A percentile compares a stretch with the other conserved stretches of the same genome.
Evolutionary conservation across 35 echinoderm and acorn worm species (phyloP).

Genomic region (Amphiura filiformis): DNA sequence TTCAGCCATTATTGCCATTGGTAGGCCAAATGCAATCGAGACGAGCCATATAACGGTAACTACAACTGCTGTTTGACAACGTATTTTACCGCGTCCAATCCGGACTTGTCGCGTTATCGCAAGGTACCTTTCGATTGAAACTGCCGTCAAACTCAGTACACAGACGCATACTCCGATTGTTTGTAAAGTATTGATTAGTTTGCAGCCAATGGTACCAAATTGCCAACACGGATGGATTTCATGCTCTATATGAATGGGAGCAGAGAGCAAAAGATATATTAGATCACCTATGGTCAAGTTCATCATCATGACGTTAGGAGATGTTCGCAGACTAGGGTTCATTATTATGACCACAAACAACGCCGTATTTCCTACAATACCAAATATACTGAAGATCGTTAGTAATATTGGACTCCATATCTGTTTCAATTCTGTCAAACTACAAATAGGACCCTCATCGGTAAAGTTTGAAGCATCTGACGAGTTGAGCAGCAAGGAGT

Average conservation of each 20-base stretch:
- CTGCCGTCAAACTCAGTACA: neutral
- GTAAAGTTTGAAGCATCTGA: no score
- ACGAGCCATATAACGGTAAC: neutral
- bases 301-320: neutral
- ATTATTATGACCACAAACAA: neutral
- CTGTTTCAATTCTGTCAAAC: neutral
- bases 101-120: neutral
- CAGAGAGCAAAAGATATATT: neutral
- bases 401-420: neutral
- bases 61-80: neutral
- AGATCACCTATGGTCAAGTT: neutral
- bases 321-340: neutral
- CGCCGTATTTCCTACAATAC: neutral
- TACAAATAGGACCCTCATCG: neutral
- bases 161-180: neutral
- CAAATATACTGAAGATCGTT: neutral
- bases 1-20: neutral
- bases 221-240: slow-evolving; percentile 2
- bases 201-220: neutral
- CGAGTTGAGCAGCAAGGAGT: no score
- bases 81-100: neutral
- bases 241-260: neutral
- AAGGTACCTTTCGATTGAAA: neutral
- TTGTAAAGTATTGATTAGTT: neutral
- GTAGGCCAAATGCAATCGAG: neutral